Evolutionary conservation across 2,797 vertebrate genomes (phyloP).

Genomic region (Uromys caudimaculatus): DNA sequence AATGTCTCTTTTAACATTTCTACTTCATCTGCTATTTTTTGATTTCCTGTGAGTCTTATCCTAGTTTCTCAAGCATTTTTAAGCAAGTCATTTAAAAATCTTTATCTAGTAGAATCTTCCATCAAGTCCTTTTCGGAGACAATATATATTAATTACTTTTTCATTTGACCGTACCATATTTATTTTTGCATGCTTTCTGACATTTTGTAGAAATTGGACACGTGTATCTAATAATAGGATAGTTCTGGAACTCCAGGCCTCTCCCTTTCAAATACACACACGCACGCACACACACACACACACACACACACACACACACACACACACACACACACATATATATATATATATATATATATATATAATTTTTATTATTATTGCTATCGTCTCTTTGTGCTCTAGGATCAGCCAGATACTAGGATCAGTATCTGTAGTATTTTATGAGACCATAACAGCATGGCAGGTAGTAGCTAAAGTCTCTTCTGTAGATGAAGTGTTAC

Average conservation of each 20-base stretch:
- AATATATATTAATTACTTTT: neutral
- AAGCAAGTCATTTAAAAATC: neutral
- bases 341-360: too few species aligned
- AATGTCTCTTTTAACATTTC: neutral
- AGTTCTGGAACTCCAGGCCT: neutral
- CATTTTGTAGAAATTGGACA: neutral
- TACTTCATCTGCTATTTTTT: neutral
- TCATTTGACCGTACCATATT: neutral
- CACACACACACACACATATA: too few species aligned
- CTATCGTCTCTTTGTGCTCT: neutral
- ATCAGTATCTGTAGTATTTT: neutral
- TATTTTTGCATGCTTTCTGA: neutral
- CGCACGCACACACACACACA: too few species aligned
- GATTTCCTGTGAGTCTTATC: neutral
- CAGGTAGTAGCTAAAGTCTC: neutral
- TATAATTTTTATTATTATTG: neutral
- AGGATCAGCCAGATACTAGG: neutral
- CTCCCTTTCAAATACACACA: too few species aligned
- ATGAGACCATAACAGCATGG: neutral
- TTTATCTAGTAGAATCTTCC: neutral
- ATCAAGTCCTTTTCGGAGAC: neutral
- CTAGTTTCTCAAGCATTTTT: neutral
- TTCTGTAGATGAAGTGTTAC: neutral
- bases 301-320: too few species aligned
- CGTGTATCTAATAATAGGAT: neutral